phyloP scores from a whole-genome alignment of 2,797 vertebrate species.

The Halcyon badia region DNA sequence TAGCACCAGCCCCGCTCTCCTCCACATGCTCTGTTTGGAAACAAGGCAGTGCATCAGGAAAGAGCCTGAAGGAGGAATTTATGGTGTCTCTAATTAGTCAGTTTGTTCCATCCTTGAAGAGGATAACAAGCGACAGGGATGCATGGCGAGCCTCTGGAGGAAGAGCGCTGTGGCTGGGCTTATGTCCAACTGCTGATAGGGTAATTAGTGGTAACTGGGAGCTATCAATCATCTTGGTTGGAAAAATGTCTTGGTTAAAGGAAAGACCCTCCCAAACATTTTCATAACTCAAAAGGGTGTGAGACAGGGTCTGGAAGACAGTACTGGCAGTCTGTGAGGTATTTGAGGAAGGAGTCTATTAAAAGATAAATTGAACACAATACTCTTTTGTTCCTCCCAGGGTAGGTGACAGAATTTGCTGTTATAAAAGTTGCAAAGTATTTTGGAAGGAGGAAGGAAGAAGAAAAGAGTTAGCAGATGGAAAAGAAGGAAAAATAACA shows the following conservation, averaged over 20 bases:
- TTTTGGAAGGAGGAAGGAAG: conserved; percentile 61
- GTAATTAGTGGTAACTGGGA: conserved; percentile 70
- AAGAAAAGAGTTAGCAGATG: conserved; percentile 58
- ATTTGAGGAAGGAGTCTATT: conserved; percentile 63
- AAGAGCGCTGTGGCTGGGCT: conserved; percentile 54
- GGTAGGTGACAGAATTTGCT: conserved; percentile 67
- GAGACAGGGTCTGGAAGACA: conserved; percentile 60
- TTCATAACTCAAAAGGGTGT: conserved; percentile 64
- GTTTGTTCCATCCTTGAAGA: conserved; percentile 56
- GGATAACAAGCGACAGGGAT: conserved; percentile 5
- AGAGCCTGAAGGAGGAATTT: conserved; percentile 61
- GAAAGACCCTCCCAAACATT: conserved; percentile 66
- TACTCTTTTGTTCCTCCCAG: conserved; percentile 46
- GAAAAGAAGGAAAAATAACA: conserved; percentile 18
- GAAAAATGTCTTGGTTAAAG: conserved; percentile 56
- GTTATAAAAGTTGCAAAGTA: conserved; percentile 51
- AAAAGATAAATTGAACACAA: conserved; percentile 63
- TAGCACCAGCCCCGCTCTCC: not conserved
- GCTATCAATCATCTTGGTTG: conserved; percentile 56
- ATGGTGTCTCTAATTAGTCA: conserved; percentile 60
- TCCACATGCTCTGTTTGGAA: conserved; percentile 22
- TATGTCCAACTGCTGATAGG: conserved; percentile 66
- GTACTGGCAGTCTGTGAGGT: conserved; percentile 28
- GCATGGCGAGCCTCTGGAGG: conserved; percentile 43
- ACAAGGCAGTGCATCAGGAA: not conserved